These are phyloP conservation scores for Oncorhynchus keta DNA, from an alignment of 2,113 vertebrate species.

Conservation along the genomic window DNA sequence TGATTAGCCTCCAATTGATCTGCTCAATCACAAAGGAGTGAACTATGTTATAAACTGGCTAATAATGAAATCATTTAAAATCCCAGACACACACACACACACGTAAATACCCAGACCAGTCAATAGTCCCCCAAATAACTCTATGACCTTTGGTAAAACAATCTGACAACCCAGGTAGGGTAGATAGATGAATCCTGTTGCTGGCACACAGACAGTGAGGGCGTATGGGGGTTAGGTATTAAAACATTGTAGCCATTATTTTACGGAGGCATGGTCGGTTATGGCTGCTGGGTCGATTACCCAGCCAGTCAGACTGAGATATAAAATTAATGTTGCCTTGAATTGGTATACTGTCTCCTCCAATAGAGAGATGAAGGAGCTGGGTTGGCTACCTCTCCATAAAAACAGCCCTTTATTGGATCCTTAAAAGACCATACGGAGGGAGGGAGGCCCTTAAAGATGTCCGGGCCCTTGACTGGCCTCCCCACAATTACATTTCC, in stretches of 20 bases:
- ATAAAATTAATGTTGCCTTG: slow-evolving; percentile 81
- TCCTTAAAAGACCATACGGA: slow-evolving; percentile 76
- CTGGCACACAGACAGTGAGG: background rate
- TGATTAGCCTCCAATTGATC: background rate
- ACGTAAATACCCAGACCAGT: background rate
- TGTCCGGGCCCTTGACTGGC: slow-evolving; percentile 45
- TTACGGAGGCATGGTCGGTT: background rate
- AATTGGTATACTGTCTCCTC: slow-evolving; percentile 86
- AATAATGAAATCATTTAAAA: background rate
- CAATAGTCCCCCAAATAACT: background rate
- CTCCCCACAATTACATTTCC: slow-evolving; percentile 79
- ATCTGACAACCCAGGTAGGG: background rate
- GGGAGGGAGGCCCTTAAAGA: slow-evolving; percentile 61
- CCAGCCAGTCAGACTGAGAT: slow-evolving; percentile 60
- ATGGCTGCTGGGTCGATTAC: slow-evolving; percentile 52
- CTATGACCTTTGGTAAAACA: background rate
- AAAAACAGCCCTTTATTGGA: slow-evolving; percentile 84
- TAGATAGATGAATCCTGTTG: background rate
- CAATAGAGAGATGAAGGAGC: slow-evolving; percentile 79
- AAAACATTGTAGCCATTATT: background rate
- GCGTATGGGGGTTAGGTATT: background rate
- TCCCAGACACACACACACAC: background rate
- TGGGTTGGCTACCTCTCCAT: slow-evolving; percentile 76
- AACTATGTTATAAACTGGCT: background rate
- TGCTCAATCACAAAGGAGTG: slow-evolving; percentile 30